Evolutionary conservation across 30 jellyfish, hydroid and myxozoan genomes (phyloP), one percentile per base, ranked within the genome.

Genomic region (Aurelia aurita complex sp. Pacific): DNA sequence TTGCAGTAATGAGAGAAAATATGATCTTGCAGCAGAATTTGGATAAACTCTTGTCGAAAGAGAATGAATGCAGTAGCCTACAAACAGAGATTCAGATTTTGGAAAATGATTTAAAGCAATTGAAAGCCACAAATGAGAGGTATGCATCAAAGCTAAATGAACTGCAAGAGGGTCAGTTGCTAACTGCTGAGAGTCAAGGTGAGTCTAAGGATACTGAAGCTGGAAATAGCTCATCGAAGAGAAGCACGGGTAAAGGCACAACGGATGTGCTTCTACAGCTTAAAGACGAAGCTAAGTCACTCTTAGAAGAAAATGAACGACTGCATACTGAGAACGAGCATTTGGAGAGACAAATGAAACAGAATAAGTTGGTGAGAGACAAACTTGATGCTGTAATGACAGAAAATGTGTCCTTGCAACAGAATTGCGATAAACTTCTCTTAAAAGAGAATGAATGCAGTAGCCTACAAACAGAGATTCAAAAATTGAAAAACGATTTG

Each of bases 271-370:
- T 9, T 3, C 33, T 11, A 4, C 15, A 0, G 63, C 35, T 67
- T 9, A 23, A 19, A 35, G 60, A 67, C 52, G 5, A 29, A 67
- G 19, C 51, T 18, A 32, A 52, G 23, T 10, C 18, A 5, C 70
- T 73, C 10, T 53, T 50, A 16, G 57, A 73, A 40, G 83, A 73
- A 53, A 73, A 15, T n/a, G 83, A 73, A 67, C 72, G 72, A 4
- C 16, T 77, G 62, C 62, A 15, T 57, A 38, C 78, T 1, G 63
- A 60, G 17, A 23, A 17, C 40, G 36, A 61, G 11, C 15, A 17
- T 23, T 3, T 61, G 33, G 15, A 61, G 36, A 7, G 11, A 2
- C 32, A 14, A 29, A n/a, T 19, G 64, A 60, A 36, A 15, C 57
- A 46, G 14, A 46, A 46, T 46, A 46, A 46, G 2, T 13, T 4